These are phyloP conservation scores for Poecilia wingei DNA, from an alignment of 2,797 vertebrate species.

Conservation along the genomic window DNA sequence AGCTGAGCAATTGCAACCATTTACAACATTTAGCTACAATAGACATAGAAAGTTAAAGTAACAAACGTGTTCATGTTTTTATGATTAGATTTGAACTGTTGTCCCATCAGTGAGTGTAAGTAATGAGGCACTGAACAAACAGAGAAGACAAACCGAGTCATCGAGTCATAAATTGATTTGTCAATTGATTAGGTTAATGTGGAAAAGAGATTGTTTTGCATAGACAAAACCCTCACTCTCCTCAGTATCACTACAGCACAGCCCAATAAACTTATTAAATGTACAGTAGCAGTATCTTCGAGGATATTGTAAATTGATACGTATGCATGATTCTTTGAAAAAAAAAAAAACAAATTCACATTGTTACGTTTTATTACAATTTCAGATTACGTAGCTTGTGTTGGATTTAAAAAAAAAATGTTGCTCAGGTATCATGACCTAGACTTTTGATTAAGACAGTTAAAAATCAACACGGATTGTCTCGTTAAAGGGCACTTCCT, in stretches of 20 bases:
- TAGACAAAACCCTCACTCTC: conserved; percentile 42
- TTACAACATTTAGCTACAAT: not conserved
- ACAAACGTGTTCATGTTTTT: not conserved
- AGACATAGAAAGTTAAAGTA: not conserved
- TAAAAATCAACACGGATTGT: conserved; percentile 17
- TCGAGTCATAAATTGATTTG: conserved; percentile 64
- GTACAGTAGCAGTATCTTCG: not conserved
- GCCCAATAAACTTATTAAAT: not conserved
- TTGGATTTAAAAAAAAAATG: not conserved
- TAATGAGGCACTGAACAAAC: conserved; percentile 24
- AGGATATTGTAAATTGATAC: not conserved
- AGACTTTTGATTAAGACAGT: conserved; percentile 9
- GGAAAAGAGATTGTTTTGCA: conserved; percentile 66
- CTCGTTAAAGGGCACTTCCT: conserved; percentile 22
- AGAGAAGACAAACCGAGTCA: conserved; percentile 60
- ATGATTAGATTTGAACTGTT: not conserved
- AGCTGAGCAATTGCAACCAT: not conserved
- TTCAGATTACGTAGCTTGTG: not conserved
- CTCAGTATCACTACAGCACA: not conserved
- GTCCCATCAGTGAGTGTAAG: not conserved
- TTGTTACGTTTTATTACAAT: not conserved
- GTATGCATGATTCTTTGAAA: not conserved
- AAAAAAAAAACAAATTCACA: not conserved
- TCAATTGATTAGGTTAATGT: conserved; percentile 25
- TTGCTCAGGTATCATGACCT: not conserved